These are phyloP conservation scores for Drosophila subobscura DNA, from an alignment of 1,140 invertebrate genomes.

Conservation along the genomic window DNA sequence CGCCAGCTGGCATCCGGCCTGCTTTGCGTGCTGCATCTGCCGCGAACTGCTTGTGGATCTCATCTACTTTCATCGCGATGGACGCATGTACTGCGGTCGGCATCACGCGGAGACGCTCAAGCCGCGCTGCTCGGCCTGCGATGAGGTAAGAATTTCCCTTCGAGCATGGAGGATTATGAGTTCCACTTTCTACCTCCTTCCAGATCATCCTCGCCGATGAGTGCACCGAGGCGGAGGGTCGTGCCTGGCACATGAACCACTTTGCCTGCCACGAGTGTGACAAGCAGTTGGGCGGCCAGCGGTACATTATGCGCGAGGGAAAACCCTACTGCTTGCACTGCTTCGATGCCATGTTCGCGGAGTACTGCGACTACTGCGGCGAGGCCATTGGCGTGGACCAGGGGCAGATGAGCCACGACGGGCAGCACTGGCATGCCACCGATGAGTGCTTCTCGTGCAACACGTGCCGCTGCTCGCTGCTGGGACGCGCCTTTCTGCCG, in stretches of 20 bases:
- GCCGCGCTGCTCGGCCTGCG: slow-evolving; percentile 97
- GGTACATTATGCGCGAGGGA: slow-evolving; percentile 98
- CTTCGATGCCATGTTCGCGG: slow-evolving; percentile 97
- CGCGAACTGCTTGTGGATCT: slow-evolving; percentile 97
- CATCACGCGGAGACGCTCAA: slow-evolving; percentile 99
- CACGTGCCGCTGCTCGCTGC: slow-evolving; percentile 93
- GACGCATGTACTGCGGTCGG: slow-evolving; percentile 96
- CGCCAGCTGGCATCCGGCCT: slow-evolving; percentile 95
- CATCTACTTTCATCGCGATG: slow-evolving; percentile 97
- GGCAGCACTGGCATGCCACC: slow-evolving; percentile 99
- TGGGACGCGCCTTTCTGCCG: slow-evolving; percentile 97
- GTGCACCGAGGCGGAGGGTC: slow-evolving; percentile 98
- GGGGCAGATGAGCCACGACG: slow-evolving; percentile 98
- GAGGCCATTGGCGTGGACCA: slow-evolving; percentile 98
- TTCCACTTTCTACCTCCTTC: background rate
- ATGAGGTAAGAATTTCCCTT: slow-evolving; percentile 92
- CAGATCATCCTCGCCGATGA: slow-evolving; percentile 99
- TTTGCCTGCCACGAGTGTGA: slow-evolving; percentile 98
- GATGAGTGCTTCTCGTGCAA: slow-evolving; percentile 98
- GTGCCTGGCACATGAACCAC: slow-evolving; percentile 99
- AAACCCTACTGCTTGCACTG: slow-evolving; percentile 97
- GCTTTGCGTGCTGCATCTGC: slow-evolving; percentile 96
- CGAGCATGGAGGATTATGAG: background rate
- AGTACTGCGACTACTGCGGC: slow-evolving; percentile 98
- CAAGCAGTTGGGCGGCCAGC: slow-evolving; percentile 95